Base-by-base conservation (phyloP, 2,797 vertebrate species). In the Pangasius macronema region DNA sequence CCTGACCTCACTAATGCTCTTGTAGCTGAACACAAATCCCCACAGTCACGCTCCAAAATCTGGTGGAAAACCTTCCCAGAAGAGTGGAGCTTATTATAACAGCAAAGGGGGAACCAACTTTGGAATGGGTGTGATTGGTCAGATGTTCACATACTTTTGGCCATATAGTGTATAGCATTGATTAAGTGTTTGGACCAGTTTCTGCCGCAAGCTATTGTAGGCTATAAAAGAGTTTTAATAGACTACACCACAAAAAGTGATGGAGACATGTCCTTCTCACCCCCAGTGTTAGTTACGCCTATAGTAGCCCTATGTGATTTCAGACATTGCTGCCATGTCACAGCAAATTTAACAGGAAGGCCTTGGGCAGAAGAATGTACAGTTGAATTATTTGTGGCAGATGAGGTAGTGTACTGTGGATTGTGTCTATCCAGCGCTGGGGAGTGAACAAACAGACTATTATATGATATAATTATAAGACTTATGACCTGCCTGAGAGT, bases 401-500 rank as follows among this genome's bases (percentile, higher is more conserved):
- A 80, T 63, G n/a, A n/a, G 42, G 81, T 49, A 20, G 24, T 67
- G 22, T 67, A 67, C 59, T 82, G 59, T 63, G 39, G 57, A 65
- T 1, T 16, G 13, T 63, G 80, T 36, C 59, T 65, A 42, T 30
- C 80, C 57, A 82, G 24, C 57, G 63, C 13, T 63, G 13, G 27
- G 57, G 39, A 57, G 4, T 24, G 53, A 33, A 33, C 49, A 76
- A 51, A 63, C 57, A 63, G 36, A 80, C 49, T 24, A 42, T n/a
- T n/a, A n/a, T n/a, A n/a, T 57, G 18, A 36, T 36, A 57, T 22
- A 61, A 61, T 81, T 81, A 61, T 81, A 81, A 42, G 79, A 81
- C 20, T 61, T 81, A 55, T 76, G 49, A n/a, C 27, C n/a, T 20
- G 75, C 73, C 53, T 27, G 11, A 27, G 61, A 57, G 55, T 81